phyloP scores from a whole-genome alignment of 1,140 invertebrate genomes.

The Aphidius ervi region DNA sequence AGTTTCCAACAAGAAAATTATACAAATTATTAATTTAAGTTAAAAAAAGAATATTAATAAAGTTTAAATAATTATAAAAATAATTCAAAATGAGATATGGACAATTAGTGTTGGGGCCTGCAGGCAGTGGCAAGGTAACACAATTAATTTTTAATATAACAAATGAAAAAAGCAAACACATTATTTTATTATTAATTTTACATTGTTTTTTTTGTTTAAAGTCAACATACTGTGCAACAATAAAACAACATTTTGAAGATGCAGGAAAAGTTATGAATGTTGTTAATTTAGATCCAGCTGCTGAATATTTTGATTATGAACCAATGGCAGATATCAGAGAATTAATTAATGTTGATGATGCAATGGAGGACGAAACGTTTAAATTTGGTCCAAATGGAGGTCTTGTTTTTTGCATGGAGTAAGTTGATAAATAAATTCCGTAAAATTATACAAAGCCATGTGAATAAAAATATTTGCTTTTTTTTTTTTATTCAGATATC shows the following conservation, averaged over 20 bases:
- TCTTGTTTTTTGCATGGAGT: constrained; percentile 95
- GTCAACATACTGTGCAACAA: constrained; percentile 92
- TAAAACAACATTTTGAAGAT: constrained; percentile 80
- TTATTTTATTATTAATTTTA: constrained; percentile 13
- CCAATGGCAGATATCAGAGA: constrained; percentile 87
- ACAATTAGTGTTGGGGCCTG: constrained; percentile 93
- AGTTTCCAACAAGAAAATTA: no score
- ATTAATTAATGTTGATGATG: constrained; percentile 91
- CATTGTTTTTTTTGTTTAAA: constrained; percentile 34
- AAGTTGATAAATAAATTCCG: constrained; percentile 43
- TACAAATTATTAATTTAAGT: no score
- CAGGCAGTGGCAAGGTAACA: constrained; percentile 88
- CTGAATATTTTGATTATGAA: constrained; percentile 91
- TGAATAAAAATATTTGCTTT: neutral
- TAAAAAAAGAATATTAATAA: no score
- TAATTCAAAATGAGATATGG: constrained; percentile 76
- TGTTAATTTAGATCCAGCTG: constrained; percentile 96
- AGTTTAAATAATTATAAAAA: neutral
- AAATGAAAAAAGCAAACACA: constrained; percentile 12
- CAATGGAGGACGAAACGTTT: constrained; percentile 94
- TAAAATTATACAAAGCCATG: neutral
- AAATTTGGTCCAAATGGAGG: constrained; percentile 97
- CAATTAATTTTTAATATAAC: constrained; percentile 16
- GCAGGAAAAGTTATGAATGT: constrained; percentile 74
- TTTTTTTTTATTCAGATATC: constrained; percentile 63